Evolutionary conservation across 2,888 invertebrate genomes (phyloP), one percentile per base, ranked within the genome.

Genomic region (Auanema sp.): DNA sequence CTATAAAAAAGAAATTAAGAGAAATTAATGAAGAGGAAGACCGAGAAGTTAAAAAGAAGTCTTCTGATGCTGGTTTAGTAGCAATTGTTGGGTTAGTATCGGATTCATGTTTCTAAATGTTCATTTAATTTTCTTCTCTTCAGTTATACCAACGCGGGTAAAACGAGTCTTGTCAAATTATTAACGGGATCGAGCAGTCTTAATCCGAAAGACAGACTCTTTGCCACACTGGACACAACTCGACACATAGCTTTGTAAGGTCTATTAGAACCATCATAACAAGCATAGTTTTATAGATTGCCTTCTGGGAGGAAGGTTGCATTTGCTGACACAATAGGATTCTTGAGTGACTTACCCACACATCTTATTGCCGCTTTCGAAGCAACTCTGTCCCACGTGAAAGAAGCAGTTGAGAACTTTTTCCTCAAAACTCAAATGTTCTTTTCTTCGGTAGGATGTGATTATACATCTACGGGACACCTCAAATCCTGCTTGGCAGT

Each of bases 141-240:
- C 41, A 78, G 76, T n/a, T 78, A 80, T 61, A 80, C 80, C n/a
- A 80, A 80, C 69, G 76, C 78, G 8, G 80, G 80, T 21, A 80
- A 80, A 62, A 80, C 80, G 14, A 76, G 77, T 47, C 50, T 80
- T 14, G 78, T 80, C 47, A 78, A 80, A 60, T 66, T 64, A 1
- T 84, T 92, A 64, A 91, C 92, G 0, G 88, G 89, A 0, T 89
- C 91, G 74, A 81, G 85, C 25, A 84, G 83, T 8, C 82, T 92
- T 72, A 83, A 87, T 72, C 92, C 92, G 0, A 87, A 87, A 72
- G 87, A 92, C 86, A 88, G 89, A 76, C 85, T 93, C 24, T 92
- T 92, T 85, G 92, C 92, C 0, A 93, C 92, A 0, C 85, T 93
- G 21, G 92, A 93, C 84, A 91, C 92, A 0, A 91, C 91, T 0